Evolutionary conservation across 2,113 vertebrate genomes (phyloP).

Genomic region (Microcebus tavaratra): DNA sequence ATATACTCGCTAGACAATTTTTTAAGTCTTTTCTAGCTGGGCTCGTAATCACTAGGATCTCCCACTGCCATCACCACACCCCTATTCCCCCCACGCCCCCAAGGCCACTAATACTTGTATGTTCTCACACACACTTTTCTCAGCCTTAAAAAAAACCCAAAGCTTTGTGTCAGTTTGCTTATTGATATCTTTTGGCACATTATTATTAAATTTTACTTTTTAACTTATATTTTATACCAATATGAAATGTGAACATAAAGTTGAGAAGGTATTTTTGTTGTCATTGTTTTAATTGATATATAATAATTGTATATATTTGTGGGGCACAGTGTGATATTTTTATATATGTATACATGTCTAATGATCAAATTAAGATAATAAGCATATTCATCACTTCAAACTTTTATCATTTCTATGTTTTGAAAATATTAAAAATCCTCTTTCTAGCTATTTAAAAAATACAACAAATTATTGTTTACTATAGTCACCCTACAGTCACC

Average conservation of each 20-base stretch:
- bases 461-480: neutral
- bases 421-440: neutral
- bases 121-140: neutral
- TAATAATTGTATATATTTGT: neutral
- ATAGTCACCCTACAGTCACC: neutral
- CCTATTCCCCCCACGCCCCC: neutral
- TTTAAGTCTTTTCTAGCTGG: neutral
- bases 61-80: neutral
- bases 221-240: neutral
- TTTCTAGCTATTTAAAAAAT: neutral
- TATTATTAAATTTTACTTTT: neutral
- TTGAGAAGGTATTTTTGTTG: neutral
- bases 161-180: neutral
- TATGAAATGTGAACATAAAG: neutral
- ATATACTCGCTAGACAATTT: neutral
- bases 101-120: neutral
- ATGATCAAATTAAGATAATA: neutral
- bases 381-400: neutral
- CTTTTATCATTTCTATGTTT: neutral
- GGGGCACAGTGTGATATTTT: neutral
- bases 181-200: neutral
- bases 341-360: neutral
- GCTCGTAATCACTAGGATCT: neutral
- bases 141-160: neutral
- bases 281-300: neutral